These are phyloP conservation scores for Mercenaria mercenaria DNA, from an alignment of 1,140 invertebrate species.

Conservation along the genomic window DNA sequence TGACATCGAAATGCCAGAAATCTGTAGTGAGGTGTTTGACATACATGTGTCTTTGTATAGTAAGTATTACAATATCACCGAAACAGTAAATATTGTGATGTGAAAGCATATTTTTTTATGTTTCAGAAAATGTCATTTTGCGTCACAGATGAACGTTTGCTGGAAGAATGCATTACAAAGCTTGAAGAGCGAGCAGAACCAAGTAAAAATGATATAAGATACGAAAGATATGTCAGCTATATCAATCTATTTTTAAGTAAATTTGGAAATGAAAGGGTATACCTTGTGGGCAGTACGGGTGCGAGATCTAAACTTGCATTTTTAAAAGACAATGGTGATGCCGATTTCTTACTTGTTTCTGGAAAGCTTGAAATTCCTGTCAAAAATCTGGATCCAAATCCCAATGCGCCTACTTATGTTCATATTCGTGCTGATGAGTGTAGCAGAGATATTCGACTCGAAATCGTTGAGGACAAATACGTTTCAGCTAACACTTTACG, in stretches of 20 bases:
- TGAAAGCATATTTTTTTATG: no score
- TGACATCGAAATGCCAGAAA: no score
- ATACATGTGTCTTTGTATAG: no score
- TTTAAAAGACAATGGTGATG: slow-evolving; percentile 21
- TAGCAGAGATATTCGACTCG: background rate
- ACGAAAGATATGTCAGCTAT: background rate
- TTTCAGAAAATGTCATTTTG: background rate
- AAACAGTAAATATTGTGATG: no score
- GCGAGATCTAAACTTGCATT: slow-evolving; percentile 10
- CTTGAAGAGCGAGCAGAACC: background rate
- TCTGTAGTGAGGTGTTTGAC: no score
- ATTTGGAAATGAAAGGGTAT: slow-evolving; percentile 13
- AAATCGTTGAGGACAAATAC: background rate
- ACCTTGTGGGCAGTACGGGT: slow-evolving; percentile 21
- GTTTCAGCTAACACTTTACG: background rate
- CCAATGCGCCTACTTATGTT: background rate
- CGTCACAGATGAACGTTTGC: background rate
- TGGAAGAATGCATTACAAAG: background rate
- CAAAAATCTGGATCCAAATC: background rate
- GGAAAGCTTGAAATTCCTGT: background rate
- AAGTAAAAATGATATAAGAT: slow-evolving; percentile 25
- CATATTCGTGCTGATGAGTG: background rate
- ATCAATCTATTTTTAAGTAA: slow-evolving; percentile 5
- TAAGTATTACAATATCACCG: no score
- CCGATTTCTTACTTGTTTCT: slow-evolving; percentile 15